Evolutionary conservation across 2,888 invertebrate species (phyloP).

Genomic region (Saturnia japonica): DNA sequence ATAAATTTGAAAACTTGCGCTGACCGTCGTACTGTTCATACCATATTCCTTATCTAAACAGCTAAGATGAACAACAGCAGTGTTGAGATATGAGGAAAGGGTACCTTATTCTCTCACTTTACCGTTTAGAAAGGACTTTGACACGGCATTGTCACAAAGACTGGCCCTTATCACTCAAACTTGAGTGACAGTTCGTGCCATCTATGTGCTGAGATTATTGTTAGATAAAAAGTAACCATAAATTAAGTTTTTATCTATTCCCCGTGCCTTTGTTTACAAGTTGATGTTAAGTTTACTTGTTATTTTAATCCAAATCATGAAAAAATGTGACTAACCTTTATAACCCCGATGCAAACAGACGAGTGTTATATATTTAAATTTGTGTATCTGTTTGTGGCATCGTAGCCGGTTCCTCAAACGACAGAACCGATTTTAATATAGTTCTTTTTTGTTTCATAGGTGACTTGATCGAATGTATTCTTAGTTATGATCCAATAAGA

Average conservation of each 20-base stretch:
- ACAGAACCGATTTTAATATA: too few relatives aligned
- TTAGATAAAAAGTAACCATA: constrained; percentile 1
- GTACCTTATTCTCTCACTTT: not conserved
- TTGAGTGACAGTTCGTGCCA: not conserved
- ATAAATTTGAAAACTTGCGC: not conserved
- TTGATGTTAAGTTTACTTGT: not conserved
- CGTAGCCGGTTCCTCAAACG: too few relatives aligned
- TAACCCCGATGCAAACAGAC: too few relatives aligned
- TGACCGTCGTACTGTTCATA: not conserved
- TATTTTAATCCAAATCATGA: not conserved
- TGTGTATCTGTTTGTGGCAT: too few relatives aligned
- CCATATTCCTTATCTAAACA: too few relatives aligned
- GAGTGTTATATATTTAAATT: too few relatives aligned
- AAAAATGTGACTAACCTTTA: too few relatives aligned
- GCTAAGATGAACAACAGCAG: not conserved
- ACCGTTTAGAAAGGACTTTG: constrained; percentile 1
- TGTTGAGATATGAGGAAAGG: not conserved
- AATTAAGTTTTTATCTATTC: not conserved
- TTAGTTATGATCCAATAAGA: too few relatives aligned
- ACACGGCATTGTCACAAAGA: constrained; percentile 6
- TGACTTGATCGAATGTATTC: too few relatives aligned
- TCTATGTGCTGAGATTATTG: not conserved
- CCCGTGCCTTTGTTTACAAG: not conserved
- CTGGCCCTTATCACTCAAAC: constrained; percentile 17
- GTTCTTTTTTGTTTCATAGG: too few relatives aligned